Percentiles rank a stretch among this genome's conserved stretches.
Conservation (phyloP, 2,888 invertebrate species). For the Girardia tigrina region DNA sequence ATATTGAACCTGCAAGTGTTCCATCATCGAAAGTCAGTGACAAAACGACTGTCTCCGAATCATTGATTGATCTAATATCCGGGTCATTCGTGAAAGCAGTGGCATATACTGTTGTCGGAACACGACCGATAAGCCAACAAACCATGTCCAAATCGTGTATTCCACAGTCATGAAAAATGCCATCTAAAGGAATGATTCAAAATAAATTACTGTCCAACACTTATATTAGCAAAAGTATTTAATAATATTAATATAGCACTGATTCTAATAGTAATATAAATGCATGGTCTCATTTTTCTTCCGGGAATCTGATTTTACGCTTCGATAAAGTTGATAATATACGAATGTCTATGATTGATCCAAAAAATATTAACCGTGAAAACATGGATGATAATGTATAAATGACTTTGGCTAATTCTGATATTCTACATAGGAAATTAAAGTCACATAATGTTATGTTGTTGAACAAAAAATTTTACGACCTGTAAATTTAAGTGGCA, state of each 20-base stretch:
- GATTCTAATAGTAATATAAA: neutral
- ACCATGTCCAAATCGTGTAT: slow-evolving; percentile 61
- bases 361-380: no score
- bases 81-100: slow-evolving; percentile 55
- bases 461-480: no score
- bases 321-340: no score
- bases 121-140: slow-evolving; percentile 58
- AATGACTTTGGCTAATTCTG: no score
- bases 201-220: neutral
- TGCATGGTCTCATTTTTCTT: neutral
- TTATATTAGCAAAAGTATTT: no score
- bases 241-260: no score
- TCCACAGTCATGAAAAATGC: slow-evolving; percentile 60
- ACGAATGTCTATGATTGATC: no score
- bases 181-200: slow-evolving; percentile 49
- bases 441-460: no score
- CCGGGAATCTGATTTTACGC: no score
- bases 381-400: no score
- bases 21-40: slow-evolving; percentile 58
- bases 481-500: no score
- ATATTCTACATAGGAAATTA: no score
- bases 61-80: slow-evolving; percentile 56
- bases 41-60: slow-evolving; percentile 58
- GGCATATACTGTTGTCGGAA: slow-evolving; percentile 56
- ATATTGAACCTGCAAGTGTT: slow-evolving; percentile 53